Percentiles rank a stretch among this genome's conserved stretches.
phyloP scores from a whole-genome alignment of 2,797 vertebrate species.

The Cottoperca gobio region DNA sequence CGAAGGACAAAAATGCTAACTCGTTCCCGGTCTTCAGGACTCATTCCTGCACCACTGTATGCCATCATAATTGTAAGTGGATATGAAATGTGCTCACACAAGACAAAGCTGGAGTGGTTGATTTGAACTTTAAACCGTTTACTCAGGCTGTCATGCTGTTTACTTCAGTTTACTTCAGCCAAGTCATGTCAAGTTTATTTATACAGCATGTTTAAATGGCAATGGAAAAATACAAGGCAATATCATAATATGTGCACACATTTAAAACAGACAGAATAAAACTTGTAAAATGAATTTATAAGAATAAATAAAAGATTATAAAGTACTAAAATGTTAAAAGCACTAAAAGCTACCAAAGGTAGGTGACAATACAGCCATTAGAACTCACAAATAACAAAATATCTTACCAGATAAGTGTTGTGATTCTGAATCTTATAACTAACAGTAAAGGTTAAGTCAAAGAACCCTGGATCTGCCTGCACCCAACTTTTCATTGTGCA shows the following conservation, averaged over 20 bases:
- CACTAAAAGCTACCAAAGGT: not conserved
- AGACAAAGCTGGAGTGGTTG: too few relatives aligned
- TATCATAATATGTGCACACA: not conserved
- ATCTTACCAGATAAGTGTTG: too few relatives aligned
- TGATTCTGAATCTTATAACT: too few relatives aligned
- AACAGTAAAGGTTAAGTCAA: not conserved
- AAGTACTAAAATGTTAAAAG: too few relatives aligned
- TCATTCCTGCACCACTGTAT: too few relatives aligned
- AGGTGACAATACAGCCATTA: constrained; percentile 11
- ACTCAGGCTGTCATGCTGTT: constrained; percentile 20
- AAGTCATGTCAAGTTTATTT: not conserved
- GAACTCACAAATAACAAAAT: too few relatives aligned
- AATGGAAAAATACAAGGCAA: not conserved
- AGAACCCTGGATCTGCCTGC: too few relatives aligned
- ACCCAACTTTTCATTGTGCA: not conserved
- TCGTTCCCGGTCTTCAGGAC: too few relatives aligned
- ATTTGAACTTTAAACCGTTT: constrained; percentile 53
- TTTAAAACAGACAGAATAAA: too few relatives aligned
- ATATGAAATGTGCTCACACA: not conserved
- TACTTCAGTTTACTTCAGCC: constrained; percentile 2
- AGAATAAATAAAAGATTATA: too few relatives aligned
- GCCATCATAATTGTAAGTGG: not conserved
- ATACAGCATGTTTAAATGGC: not conserved
- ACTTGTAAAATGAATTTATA: too few relatives aligned
- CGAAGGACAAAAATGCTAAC: too few relatives aligned